Percentiles rank a stretch among this genome's conserved stretches.
Conservation (phyloP, 2,888 invertebrate species). For the Mesopsocus fuscifrons region DNA sequence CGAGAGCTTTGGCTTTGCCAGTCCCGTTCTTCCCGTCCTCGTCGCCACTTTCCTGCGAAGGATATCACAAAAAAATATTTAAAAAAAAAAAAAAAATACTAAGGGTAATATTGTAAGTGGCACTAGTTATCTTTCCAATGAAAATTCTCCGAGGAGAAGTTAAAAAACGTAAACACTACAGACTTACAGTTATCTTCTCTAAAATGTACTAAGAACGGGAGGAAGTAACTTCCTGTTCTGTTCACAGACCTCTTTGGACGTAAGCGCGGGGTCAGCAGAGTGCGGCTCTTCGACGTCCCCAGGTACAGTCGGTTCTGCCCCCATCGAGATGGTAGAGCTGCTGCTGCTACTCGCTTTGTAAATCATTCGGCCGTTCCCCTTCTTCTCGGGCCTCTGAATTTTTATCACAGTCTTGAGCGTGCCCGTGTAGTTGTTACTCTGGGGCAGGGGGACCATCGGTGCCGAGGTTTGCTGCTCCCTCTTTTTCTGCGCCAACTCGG, state of each 20-base stretch:
- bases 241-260: too few species aligned
- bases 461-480: not conserved
- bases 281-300: too few species aligned
- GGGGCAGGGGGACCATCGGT: conserved; percentile 19
- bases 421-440: conserved; percentile 44
- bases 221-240: too few species aligned
- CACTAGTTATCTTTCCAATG: conserved; percentile 16
- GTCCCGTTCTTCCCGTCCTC: conserved; percentile 25
- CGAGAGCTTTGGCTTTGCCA: conserved; percentile 39
- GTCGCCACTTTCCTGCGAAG: conserved; percentile 23
- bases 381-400: conserved; percentile 36
- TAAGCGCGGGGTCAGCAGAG: too few species aligned
- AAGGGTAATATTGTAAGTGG: conserved; percentile 12
- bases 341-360: conserved; percentile 13
- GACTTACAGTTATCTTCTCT: too few species aligned
- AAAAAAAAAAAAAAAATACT: conserved; percentile 2
- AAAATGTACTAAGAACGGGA: too few species aligned
- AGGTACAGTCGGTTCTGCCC: conserved; percentile 67
- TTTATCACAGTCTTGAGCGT: conserved; percentile 72
- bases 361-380: conserved; percentile 23
- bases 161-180: too few species aligned
- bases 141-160: too few species aligned
- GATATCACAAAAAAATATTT: not conserved
- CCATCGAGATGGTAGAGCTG: conserved; percentile 26
- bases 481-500: not conserved